Base-by-base conservation (phyloP, 2,888 invertebrate species). In the Sthenelais limicola region DNA sequence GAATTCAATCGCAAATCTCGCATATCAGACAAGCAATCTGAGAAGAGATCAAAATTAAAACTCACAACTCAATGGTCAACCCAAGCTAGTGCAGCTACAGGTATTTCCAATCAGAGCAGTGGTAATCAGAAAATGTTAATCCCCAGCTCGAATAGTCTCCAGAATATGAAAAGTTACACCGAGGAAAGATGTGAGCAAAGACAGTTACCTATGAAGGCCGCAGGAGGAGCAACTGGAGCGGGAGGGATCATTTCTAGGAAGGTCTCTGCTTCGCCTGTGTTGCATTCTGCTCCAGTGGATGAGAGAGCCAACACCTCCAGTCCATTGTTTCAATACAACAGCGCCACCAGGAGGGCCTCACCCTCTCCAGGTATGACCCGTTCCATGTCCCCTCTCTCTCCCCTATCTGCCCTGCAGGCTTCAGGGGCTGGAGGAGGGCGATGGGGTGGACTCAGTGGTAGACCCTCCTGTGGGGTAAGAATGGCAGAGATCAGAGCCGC, bases 401-500 rank as follows among this genome's bases (percentile, higher is more conserved):
- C 62, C 7, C 62, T 62, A 21, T 62, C 62, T 4, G 35, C 62
- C n/a, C 35, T 24, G 21, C 21, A n/a, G 21, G n/a, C n/a, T n/a
- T n/a, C n/a, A n/a, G 35, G 62, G 9, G 62, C 24, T 24, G 5
- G 7, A 24, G 52, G 21, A 21, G 56, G 30, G 4, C 56, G 56
- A 32, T 56, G 56, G 56, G 62, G 35, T 24, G 56, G n/a, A n/a
- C 30, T 32, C 9, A 56, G 30, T 33, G 43, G 43, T 12, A 21
- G 62, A 15, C 62, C 62, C 7, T 62, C 62, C 24, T 62, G 62
- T 38, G 62, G 62, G 12, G 62, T 62, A 43, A 35, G 62, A 21
- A 62, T 62, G 62, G 62, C 62, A 9, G 62, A 62, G 24, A 62
- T 62, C 38, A 35, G 62, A 26, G 62, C 62, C 24, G 62, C 62